These are phyloP conservation scores for Pogonomyrmex barbatus DNA, from an alignment of 1,140 invertebrate genomes.

Conservation along the genomic window DNA sequence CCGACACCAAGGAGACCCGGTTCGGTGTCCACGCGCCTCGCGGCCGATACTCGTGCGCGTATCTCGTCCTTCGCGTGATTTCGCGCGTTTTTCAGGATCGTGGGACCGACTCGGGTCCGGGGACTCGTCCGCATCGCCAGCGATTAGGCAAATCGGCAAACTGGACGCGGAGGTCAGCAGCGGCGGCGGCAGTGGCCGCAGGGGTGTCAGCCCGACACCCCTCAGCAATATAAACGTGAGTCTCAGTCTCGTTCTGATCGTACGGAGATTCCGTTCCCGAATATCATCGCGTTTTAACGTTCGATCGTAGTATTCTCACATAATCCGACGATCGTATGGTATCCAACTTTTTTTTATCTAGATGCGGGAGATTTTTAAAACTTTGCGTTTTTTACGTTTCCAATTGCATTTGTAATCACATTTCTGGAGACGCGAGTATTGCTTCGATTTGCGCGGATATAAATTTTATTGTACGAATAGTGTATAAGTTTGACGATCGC, in stretches of 20 bases:
- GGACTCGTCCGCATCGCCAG: conserved; percentile 7
- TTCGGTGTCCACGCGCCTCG: background rate
- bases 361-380: background rate
- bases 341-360: background rate
- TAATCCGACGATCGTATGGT: background rate
- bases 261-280: background rate
- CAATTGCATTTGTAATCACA: background rate
- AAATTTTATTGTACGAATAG: background rate
- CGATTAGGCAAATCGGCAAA: conserved; percentile 74
- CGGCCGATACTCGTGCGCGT: background rate
- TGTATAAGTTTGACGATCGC: background rate
- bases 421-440: background rate
- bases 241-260: conserved; percentile 50
- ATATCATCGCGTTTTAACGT: background rate
- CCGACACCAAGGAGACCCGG: background rate
- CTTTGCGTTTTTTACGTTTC: background rate
- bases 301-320: background rate
- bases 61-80: conserved; percentile 3
- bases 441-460: background rate
- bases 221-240: conserved; percentile 84
- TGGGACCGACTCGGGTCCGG: background rate
- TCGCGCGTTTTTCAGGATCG: conserved; percentile 46
- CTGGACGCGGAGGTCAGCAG: conserved; percentile 83
- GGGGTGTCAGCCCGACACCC: conserved; percentile 81
- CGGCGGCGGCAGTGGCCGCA: conserved; percentile 80